Base-by-base conservation (phyloP, 2,113 vertebrate genomes). In the Pseudorhombus dupliciocellatus region DNA sequence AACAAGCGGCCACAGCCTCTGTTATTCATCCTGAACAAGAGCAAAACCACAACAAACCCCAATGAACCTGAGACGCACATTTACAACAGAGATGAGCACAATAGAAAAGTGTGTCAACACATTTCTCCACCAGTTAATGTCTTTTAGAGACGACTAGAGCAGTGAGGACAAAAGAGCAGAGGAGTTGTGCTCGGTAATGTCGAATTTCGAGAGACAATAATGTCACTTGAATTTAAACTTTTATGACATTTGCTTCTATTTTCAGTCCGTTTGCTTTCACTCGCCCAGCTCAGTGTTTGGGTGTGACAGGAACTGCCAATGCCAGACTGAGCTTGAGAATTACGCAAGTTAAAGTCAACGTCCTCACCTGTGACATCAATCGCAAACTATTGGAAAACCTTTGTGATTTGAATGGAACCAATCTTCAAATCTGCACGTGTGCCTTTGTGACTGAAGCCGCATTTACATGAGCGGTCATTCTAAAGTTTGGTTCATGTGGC, bases 261-360 rank as follows among this genome's bases (percentile, higher is more conserved):
- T 16, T 10, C 6, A 16, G 3, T 2, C 1, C 1, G 31, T 53
- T 34, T 1, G 0, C 11, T 30, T 28, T 37, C 70, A 4, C 16
- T 31, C 16, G 5, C 1, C 0, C 15, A 3, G 28, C 34, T 9
- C 18, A 24, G 53, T 24, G 0, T 15, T 1, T 0, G 0, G 18
- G 25, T 34, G 51, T 30, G 48, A 26, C 18, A 28, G 9, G 46
- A 21, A 10, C 5, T 12, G 9, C 0, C 0, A 0, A 12, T 28
- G 3, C 65, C 70, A 50, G 37, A 74, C 46, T 37, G 4, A 0
- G 4, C 59, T 65, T 1, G 37, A 20, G 1, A 69, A 46, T 48
- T 21, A 0, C 4, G 1, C 18, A 37, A 1, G 58, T 64, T 64
- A 53, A 65, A 0, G 5, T 26, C 0, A 0, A 7, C 1, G 5